These are phyloP conservation scores for Escarpia spicata DNA, from an alignment of 2,888 invertebrate genomes.

Conservation along the genomic window DNA sequence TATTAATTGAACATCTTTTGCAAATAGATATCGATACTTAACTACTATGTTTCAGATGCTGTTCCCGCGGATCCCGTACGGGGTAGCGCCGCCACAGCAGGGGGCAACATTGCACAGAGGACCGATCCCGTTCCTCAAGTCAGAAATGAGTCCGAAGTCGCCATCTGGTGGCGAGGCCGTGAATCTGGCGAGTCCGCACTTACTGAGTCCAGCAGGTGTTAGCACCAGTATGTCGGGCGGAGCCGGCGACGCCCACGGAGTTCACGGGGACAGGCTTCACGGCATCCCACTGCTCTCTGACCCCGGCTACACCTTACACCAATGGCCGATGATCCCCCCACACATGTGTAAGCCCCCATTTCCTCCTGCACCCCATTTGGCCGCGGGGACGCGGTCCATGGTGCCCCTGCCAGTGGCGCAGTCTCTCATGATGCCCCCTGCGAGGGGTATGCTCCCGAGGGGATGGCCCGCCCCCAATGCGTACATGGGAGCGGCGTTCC, in stretches of 20 bases:
- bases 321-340: not conserved
- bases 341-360: not conserved
- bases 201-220: slow-evolving; percentile 6
- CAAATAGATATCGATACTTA: not conserved
- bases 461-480: slow-evolving; percentile 13
- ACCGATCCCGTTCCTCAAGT: not conserved
- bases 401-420: slow-evolving; percentile 47
- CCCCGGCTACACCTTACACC: not conserved
- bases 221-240: not conserved
- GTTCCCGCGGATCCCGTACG: slow-evolving; percentile 35
- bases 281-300: slow-evolving; percentile 22
- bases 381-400: slow-evolving; percentile 3
- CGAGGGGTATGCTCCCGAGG: slow-evolving; percentile 17
- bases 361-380: not conserved
- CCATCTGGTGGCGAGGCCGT: not conserved
- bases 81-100: not conserved
- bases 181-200: not conserved
- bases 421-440: slow-evolving; percentile 20
- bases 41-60: slow-evolving; percentile 46
- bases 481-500: slow-evolving; percentile 36
- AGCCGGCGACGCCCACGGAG: not conserved
- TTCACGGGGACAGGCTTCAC: not conserved
- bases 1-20: too few relatives aligned
- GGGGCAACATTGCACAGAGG: not conserved
- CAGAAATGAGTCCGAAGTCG: not conserved